These are phyloP conservation scores for Dicrostonyx torquatus DNA, from an alignment of 2,797 vertebrate genomes.

Conservation along the genomic window DNA sequence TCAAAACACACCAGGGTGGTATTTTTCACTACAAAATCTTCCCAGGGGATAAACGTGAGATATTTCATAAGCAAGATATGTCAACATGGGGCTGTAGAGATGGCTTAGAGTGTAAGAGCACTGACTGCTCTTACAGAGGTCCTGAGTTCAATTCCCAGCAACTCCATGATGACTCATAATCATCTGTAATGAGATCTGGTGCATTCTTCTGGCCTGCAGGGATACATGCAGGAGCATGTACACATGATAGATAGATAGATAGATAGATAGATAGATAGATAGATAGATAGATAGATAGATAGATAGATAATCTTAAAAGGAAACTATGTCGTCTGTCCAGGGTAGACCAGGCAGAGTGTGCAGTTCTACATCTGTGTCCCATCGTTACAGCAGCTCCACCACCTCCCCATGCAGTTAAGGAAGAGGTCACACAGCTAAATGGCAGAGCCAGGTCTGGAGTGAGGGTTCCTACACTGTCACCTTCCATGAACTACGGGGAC, in stretches of 20 bases:
- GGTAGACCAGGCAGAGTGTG: neutral
- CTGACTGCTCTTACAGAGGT: too few species aligned
- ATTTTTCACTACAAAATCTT: conserved; percentile 16
- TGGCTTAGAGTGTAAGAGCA: too few species aligned
- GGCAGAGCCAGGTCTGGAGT: neutral
- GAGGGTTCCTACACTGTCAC: neutral
- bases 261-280: too few species aligned
- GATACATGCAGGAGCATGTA: too few species aligned
- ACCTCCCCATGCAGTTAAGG: neutral
- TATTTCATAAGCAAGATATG: neutral
- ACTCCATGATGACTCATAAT: too few species aligned
- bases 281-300: too few species aligned
- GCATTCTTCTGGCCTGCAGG: too few species aligned
- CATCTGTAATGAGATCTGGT: too few species aligned
- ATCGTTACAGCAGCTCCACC: neutral
- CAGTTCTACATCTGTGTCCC: neutral
- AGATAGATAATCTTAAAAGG: too few species aligned
- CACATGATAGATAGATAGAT: too few species aligned
- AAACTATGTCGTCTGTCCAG: neutral
- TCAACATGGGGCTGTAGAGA: neutral
- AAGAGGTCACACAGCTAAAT: conserved; percentile 42
- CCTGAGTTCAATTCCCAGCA: too few species aligned
- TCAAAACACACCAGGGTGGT: neutral
- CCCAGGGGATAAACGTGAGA: neutral
- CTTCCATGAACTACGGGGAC: accelerated